Percentiles rank a stretch among this genome's conserved stretches.
Conservation (phyloP, 2,888 invertebrate genomes). For the Leucoma salicis region DNA sequence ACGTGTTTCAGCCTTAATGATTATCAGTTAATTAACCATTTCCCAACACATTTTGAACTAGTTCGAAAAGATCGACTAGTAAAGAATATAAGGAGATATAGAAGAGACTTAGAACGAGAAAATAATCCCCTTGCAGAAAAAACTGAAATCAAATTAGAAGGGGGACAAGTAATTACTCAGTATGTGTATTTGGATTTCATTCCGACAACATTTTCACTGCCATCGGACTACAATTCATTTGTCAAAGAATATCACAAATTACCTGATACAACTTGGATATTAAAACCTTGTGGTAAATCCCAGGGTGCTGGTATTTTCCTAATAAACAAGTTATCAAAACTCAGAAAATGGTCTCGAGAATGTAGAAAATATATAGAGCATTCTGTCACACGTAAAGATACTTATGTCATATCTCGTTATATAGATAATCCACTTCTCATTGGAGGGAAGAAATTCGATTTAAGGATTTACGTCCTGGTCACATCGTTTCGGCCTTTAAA, state of each 20-base stretch:
- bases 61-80: conserved; percentile 97
- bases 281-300: conserved; percentile 98
- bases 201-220: conserved; percentile 95
- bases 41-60: conserved; percentile 96
- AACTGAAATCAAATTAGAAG: conserved; percentile 66
- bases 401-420: conserved; percentile 98
- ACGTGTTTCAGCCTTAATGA: conserved; percentile 83
- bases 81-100: conserved; percentile 96
- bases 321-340: conserved; percentile 96
- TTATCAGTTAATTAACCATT: conserved; percentile 96
- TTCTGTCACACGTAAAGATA: conserved; percentile 89
- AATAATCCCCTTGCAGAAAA: conserved; percentile 93
- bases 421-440: conserved; percentile 97
- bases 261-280: conserved; percentile 98
- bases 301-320: conserved; percentile 97
- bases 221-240: conserved; percentile 98
- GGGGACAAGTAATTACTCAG: conserved; percentile 86
- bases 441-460: conserved; percentile 97
- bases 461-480: conserved; percentile 94
- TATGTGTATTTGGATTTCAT: conserved; percentile 93
- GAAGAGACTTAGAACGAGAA: conserved; percentile 95
- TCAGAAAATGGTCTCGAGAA: conserved; percentile 95
- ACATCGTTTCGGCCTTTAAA: conserved; percentile 96
- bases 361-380: conserved; percentile 93
- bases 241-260: conserved; percentile 97